Evolutionary conservation across 2,113 vertebrate genomes (phyloP).

Genomic region (Myiagra hebetior): DNA sequence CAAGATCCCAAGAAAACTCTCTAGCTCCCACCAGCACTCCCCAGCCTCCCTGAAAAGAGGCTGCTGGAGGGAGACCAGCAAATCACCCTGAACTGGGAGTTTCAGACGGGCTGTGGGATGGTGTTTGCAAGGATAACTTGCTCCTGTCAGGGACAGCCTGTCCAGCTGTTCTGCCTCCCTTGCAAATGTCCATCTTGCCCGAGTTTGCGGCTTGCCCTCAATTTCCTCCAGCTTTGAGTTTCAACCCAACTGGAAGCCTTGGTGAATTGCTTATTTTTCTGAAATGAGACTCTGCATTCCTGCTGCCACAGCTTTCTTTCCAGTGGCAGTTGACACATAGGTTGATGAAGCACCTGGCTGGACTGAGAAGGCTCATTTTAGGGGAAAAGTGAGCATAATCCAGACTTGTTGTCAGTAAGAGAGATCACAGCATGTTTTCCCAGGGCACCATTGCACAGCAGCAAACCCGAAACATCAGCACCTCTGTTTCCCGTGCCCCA

Average conservation of each 20-base stretch:
- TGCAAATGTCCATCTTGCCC: background rate
- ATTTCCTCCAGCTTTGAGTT: background rate
- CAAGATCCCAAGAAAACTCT: background rate
- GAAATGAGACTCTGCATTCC: background rate
- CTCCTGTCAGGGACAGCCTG: rapidly evolving
- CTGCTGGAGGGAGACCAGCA: background rate
- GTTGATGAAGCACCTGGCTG: background rate
- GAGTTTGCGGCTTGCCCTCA: background rate
- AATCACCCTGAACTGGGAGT: background rate
- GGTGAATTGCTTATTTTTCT: background rate
- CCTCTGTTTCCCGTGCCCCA: background rate
- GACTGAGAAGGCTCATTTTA: background rate
- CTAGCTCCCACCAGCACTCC: background rate
- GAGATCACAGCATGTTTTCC: background rate
- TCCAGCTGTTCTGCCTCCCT: background rate
- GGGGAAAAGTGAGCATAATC: background rate
- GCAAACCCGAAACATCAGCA: background rate
- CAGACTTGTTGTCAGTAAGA: background rate
- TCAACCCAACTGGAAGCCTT: background rate
- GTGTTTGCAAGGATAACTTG: background rate
- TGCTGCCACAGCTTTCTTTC: background rate
- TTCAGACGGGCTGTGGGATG: background rate
- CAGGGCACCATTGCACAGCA: background rate
- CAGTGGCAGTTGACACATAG: rapidly evolving
- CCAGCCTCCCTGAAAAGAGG: background rate